These are phyloP conservation scores for Taenioides sp. DNA, from an alignment of 2,797 vertebrate species.

Conservation along the genomic window DNA sequence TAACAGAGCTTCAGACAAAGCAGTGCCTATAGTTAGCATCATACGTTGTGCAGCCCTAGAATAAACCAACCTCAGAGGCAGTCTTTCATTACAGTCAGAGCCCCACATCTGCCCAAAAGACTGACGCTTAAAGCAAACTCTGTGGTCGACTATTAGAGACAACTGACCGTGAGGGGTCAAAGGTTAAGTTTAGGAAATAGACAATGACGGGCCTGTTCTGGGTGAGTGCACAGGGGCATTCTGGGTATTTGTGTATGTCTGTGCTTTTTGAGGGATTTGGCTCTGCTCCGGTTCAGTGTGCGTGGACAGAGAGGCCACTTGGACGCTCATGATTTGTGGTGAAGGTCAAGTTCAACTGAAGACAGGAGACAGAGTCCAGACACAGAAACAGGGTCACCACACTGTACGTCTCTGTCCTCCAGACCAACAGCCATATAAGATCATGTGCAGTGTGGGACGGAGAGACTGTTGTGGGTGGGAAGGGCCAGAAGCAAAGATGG, in stretches of 20 bases:
- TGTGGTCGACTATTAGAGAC: conserved; percentile 54
- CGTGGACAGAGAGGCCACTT: conserved; percentile 12
- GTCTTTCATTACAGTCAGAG: background rate
- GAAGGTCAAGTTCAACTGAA: conserved; percentile 51
- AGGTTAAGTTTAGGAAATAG: conserved; percentile 69
- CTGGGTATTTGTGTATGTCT: conserved; percentile 50
- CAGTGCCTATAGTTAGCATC: too few species aligned
- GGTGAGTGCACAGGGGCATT: conserved; percentile 50
- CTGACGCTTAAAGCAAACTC: conserved; percentile 44
- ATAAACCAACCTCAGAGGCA: too few species aligned
- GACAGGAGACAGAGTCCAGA: conserved; percentile 13
- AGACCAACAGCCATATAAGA: too few species aligned
- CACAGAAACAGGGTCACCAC: too few species aligned
- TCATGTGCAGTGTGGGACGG: too few species aligned
- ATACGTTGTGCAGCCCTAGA: too few species aligned
- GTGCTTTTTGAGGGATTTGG: conserved; percentile 39
- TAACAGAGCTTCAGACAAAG: too few species aligned
- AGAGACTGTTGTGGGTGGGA: too few species aligned
- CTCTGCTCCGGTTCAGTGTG: conserved; percentile 18
- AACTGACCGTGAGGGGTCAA: conserved; percentile 52
- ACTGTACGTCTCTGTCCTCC: too few species aligned
- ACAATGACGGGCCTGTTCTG: conserved; percentile 64
- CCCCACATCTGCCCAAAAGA: background rate
- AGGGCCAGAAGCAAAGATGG: too few species aligned
- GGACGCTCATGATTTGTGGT: conserved; percentile 47